Percentiles rank a stretch among this genome's conserved stretches.
Conservation (phyloP, 2,113 vertebrate genomes). For the Bubo bubo region DNA sequence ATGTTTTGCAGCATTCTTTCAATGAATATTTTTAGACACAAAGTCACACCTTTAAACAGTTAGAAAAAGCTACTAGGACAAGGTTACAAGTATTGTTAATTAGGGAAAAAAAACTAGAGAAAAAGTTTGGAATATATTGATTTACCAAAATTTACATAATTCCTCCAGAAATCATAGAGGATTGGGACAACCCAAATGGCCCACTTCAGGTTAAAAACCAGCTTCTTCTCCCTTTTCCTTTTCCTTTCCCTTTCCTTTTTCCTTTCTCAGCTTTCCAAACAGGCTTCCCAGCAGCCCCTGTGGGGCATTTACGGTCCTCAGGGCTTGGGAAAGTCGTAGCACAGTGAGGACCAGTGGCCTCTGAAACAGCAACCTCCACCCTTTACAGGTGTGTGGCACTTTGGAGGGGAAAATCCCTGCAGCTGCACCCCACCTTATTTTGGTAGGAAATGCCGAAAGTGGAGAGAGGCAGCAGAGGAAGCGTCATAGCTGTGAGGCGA, state of each 20-base stretch:
- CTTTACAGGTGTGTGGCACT: rapidly evolving
- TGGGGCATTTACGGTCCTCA: too few relatives aligned
- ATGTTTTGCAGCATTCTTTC: background rate
- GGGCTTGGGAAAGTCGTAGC: background rate
- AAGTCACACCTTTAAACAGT: background rate
- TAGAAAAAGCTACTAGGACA: background rate
- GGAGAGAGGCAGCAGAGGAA: too few relatives aligned
- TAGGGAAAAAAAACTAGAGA: background rate
- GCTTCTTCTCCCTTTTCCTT: background rate
- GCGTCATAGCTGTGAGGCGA: rapidly evolving
- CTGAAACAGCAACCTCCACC: background rate
- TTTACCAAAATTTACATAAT: background rate
- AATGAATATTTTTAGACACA: background rate
- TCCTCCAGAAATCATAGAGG: background rate
- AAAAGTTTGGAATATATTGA: background rate
- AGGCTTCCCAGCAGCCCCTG: rapidly evolving
- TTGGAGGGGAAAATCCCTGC: background rate
- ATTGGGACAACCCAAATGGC: background rate
- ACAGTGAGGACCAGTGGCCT: background rate
- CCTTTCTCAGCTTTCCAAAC: background rate
- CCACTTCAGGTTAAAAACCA: background rate
- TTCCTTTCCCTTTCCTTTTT: background rate
- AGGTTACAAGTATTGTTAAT: background rate
- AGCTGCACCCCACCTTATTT: too few relatives aligned
- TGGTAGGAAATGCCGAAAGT: rapidly evolving